Percentiles rank a stretch among this genome's conserved stretches.
Evolutionary conservation across 2,113 vertebrate genomes (phyloP).

Genomic region (Coryphaenoides rupestris): DNA sequence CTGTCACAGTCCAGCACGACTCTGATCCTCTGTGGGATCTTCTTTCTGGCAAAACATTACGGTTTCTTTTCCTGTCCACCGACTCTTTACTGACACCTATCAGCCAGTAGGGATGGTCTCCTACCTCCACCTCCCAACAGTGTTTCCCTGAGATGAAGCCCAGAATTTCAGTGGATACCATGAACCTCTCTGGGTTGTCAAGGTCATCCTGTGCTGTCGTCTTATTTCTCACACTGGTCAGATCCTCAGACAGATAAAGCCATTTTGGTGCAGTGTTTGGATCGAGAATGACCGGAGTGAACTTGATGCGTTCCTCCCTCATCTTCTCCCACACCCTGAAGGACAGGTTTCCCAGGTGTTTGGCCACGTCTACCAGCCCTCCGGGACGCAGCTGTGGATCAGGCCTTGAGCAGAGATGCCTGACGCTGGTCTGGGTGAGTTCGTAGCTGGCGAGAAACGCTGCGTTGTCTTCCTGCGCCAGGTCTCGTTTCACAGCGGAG

Average conservation of each 20-base stretch:
- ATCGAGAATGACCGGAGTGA: conserved; percentile 49
- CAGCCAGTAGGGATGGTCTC: conserved; percentile 19
- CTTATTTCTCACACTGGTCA: not conserved
- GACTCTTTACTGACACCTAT: conserved; percentile 42
- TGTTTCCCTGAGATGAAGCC: conserved; percentile 51
- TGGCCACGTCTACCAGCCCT: conserved; percentile 42
- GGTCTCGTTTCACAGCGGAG: conserved; percentile 38
- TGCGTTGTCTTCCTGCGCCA: conserved; percentile 26
- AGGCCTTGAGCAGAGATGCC: conserved; percentile 23
- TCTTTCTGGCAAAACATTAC: accelerated
- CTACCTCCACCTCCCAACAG: conserved; percentile 54
- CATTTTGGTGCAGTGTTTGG: conserved; percentile 25
- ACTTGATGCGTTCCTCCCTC: conserved; percentile 28
- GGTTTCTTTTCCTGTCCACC: conserved; percentile 8
- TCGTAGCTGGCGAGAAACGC: conserved; percentile 35
- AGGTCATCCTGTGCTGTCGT: not conserved
- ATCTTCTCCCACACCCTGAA: conserved; percentile 50
- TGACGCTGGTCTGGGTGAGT: conserved; percentile 30
- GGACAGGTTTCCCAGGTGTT: conserved; percentile 53
- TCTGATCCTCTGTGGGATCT: conserved; percentile 34
- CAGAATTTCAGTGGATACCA: accelerated
- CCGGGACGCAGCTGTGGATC: conserved; percentile 38
- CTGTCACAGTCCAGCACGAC: conserved; percentile 49
- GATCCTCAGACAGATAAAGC: not conserved
- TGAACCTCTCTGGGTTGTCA: conserved; percentile 48